These are phyloP conservation scores for Dreissena rostriformis DNA, from an alignment of 1,140 invertebrate species.

Conservation along the genomic window DNA sequence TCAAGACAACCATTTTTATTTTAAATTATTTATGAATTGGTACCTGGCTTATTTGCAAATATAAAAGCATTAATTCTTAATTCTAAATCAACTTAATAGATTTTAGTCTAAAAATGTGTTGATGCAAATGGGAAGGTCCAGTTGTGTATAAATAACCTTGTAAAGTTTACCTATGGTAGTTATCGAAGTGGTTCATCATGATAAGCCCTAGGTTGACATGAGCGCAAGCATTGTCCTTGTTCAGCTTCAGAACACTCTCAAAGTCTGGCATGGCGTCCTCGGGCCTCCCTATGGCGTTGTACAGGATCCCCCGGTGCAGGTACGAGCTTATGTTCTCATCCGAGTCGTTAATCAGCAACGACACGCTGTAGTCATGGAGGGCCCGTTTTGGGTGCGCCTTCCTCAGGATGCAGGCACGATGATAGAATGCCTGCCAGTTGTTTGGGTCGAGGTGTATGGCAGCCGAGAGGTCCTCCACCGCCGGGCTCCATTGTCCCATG, in stretches of 20 bases:
- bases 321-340: conserved; percentile 78
- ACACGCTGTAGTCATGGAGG: conserved; percentile 80
- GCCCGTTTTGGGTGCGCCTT: conserved; percentile 78
- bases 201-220: conserved; percentile 80
- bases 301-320: conserved; percentile 80
- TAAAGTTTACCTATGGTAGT: conserved; percentile 75
- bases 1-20: too few species aligned
- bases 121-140: too few species aligned
- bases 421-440: conserved; percentile 74
- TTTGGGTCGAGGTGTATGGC: conserved; percentile 75
- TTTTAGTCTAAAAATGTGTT: too few species aligned
- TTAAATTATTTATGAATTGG: too few species aligned
- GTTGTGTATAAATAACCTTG: too few species aligned
- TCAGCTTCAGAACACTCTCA: conserved; percentile 79
- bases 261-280: conserved; percentile 81
- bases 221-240: conserved; percentile 79
- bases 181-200: conserved; percentile 77
- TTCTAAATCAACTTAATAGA: too few species aligned
- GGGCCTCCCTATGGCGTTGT: conserved; percentile 75
- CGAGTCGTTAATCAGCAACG: conserved; percentile 77
- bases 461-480: conserved; percentile 78
- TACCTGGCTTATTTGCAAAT: too few species aligned
- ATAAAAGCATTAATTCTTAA: too few species aligned
- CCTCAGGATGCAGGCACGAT: conserved; percentile 74
- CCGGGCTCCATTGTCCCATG: conserved; percentile 73